Percentiles rank a stretch among this genome's conserved stretches.
Conservation (phyloP, 2,888 invertebrate species). For the Idaea biselata region DNA sequence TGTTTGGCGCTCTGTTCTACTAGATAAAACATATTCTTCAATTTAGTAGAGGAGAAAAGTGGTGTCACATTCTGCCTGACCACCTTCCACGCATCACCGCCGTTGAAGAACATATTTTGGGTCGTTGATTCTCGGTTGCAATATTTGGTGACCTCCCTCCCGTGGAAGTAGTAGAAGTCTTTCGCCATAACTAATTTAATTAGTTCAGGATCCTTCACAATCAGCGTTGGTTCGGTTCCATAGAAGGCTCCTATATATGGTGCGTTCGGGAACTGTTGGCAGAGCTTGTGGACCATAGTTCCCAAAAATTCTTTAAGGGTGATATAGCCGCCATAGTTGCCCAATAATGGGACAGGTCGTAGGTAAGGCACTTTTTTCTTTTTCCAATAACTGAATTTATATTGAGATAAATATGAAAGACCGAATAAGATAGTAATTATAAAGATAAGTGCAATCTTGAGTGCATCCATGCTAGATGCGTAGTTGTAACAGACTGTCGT, state of each 20-base stretch:
- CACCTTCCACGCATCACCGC: constrained; percentile 55
- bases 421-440: neutral
- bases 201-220: constrained; percentile 47
- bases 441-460: neutral
- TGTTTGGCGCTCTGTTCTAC: constrained; percentile 38
- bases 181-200: constrained; percentile 45
- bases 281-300: constrained; percentile 36
- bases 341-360: constrained; percentile 43
- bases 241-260: constrained; percentile 54
- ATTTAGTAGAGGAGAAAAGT: constrained; percentile 52
- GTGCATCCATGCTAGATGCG: neutral
- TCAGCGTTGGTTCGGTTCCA: constrained; percentile 51
- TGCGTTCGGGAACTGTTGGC: constrained; percentile 37
- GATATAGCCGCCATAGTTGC: constrained; percentile 47
- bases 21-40: constrained; percentile 57
- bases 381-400: constrained; percentile 46
- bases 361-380: constrained; percentile 39
- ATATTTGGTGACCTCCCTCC: constrained; percentile 46
- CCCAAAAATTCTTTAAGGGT: constrained; percentile 34
- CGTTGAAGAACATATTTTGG: constrained; percentile 42
- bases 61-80: constrained; percentile 52
- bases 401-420: constrained; percentile 11
- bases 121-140: constrained; percentile 38
- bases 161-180: constrained; percentile 51
- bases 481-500: neutral